phyloP scores from a whole-genome alignment of 2,113 vertebrate species.

The Dasyornis broadbenti region DNA sequence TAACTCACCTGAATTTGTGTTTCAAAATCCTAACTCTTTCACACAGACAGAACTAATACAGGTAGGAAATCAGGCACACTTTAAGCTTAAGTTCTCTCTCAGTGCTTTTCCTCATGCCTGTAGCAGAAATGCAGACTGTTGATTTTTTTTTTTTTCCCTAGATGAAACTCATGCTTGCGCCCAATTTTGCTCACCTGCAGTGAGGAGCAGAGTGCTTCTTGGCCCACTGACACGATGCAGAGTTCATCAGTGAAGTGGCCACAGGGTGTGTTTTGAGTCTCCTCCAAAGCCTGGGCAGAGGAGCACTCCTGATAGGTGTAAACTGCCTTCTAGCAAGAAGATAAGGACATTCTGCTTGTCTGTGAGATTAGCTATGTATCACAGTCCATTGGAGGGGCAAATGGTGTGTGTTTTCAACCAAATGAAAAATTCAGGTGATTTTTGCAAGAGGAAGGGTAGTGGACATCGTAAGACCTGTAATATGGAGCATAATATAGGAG shows the following conservation, averaged over 20 bases:
- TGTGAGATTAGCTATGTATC: neutral
- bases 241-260: neutral
- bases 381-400: neutral
- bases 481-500: neutral
- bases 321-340: neutral
- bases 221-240: fast-evolving
- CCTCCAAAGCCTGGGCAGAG: neutral
- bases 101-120: neutral
- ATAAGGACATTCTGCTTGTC: neutral
- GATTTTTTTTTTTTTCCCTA: neutral
- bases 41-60: neutral
- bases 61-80: neutral
- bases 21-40: neutral
- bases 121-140: neutral
- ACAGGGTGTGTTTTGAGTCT: neutral
- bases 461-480: neutral
- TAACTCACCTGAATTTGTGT: neutral
- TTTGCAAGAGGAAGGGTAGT: neutral
- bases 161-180: neutral
- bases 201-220: neutral
- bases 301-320: neutral
- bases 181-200: neutral
- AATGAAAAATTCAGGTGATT: neutral
- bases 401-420: neutral
- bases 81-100: neutral